Base-by-base conservation (phyloP, 2,113 vertebrate species). In the Leptobrachium ailaonicum region DNA sequence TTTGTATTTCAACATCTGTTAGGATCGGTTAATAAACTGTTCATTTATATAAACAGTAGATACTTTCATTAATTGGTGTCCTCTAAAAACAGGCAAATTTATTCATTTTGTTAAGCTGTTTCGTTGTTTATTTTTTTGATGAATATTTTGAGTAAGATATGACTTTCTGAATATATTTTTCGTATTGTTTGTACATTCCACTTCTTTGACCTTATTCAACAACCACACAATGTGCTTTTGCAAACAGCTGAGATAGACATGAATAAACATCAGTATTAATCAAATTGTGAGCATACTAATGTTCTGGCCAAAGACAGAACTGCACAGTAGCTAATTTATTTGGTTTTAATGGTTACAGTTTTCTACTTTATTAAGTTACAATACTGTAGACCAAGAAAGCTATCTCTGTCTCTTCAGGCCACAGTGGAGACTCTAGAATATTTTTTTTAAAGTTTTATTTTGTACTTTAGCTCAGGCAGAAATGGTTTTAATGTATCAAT, bases 261-360 rank as follows among this genome's bases (percentile, higher is more conserved):
- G 77, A 73, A 73, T 66, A 79, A 73, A 79, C 69, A 79, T 79
- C 45, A 56, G 45, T 73, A 64, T 79, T 58, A 73, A 66, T 79
- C 69, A 73, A 56, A 56, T 73, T 40, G 77, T 73, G 77, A 7
- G 62, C 70, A 73, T 44, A 41, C 47, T 32, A 56, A 41, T 56
- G 66, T 8, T 77, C 63, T 56, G 54, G 40, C 56, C 70, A 73
- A 56, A 53, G 40, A 40, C 44, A 80, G 69, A 63, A 71, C n/a
- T n/a, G 69, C 60, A 73, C 69, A 79, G 44, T 66, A 32, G 63
- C 44, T 53, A 53, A 79, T 72, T 54, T 79, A 73, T 79, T 80
- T 80, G 62, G 40, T 60, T 73, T 73, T 44, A 79, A 80, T 80
- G 77, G 72, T 73, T 73, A 70, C 66, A 73, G 63, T 40, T 5